Evolutionary conservation across 1,140 invertebrate species (phyloP).

Genomic region (Spodoptera litura): DNA sequence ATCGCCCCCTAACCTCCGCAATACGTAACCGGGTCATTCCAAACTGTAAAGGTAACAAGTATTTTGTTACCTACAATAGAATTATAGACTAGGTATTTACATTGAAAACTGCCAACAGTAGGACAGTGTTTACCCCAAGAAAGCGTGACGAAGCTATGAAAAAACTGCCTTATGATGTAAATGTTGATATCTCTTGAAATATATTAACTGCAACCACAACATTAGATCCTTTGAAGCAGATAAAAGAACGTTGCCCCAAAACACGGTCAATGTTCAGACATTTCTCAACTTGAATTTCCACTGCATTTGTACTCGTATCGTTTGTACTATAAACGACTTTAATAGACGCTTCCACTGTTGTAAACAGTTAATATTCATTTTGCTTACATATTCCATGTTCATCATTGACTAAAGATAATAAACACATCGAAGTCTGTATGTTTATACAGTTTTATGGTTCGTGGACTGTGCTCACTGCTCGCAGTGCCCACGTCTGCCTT

Average conservation of each 20-base stretch:
- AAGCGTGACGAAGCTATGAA: slow-evolving; percentile 30
- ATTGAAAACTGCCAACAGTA: neutral
- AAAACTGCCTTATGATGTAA: slow-evolving; percentile 10
- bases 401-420: slow-evolving; percentile 38
- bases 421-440: slow-evolving; percentile 41
- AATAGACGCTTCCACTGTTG: slow-evolving; percentile 40
- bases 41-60: neutral
- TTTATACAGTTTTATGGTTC: slow-evolving; percentile 35
- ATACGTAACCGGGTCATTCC: slow-evolving; percentile 16
- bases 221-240: slow-evolving; percentile 46
- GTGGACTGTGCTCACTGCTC: neutral
- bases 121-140: slow-evolving; percentile 7
- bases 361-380: slow-evolving; percentile 45
- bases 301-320: slow-evolving; percentile 43
- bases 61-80: neutral
- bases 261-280: slow-evolving; percentile 47
- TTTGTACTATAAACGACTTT: slow-evolving; percentile 22
- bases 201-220: slow-evolving; percentile 33
- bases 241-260: slow-evolving; percentile 54
- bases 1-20: slow-evolving; percentile 20
- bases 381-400: slow-evolving; percentile 27
- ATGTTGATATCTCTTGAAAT: slow-evolving; percentile 36
- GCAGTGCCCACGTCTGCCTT: neutral
- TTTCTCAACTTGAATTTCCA: slow-evolving; percentile 55
- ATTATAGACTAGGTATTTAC: neutral